Evolutionary conservation across 2,113 vertebrate genomes (phyloP), one percentile per base, ranked within the genome.

Genomic region (Platysteira castanea): DNA sequence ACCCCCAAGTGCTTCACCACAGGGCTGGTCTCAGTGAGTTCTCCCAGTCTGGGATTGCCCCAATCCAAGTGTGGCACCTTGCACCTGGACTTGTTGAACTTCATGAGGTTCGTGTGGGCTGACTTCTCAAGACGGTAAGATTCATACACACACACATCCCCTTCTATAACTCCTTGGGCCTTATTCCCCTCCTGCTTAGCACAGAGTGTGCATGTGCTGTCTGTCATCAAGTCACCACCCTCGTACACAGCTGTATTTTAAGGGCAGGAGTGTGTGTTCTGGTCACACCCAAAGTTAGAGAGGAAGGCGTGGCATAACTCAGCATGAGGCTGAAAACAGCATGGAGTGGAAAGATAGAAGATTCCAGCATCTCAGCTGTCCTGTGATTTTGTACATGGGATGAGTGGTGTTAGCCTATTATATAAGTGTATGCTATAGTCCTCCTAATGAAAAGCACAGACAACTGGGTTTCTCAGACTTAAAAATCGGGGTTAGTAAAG

Each of bases 251-350:
- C 0, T 63, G 26, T 20, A 46, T 21, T 37, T 70, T 31, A 26
- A 19, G 13, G 4, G 7, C 2, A 1, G 2, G 20, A 49, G 2
- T 2, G 1, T 5, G 2, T 37, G 6, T 57, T 49, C 39, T 63
- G 27, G 5, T 59, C 37, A 54, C 18, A 93, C 3, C 13, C 59
- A 37, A 59, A 39, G 14, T 50, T 23, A 37, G 23, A 68, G 12
- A 50, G 1, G 3, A 26, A 2, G 1, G 1, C 17, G 41, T 59
- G 13, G 47, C 12, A 17, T n/a, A 63, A 24, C 9, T 20, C 6
- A 11, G 11, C 19, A 49, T 46, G 10, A 83, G 11, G 37, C 49
- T 39, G 56, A 67, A 86, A 79, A 33, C 11, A 75, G 6, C 10
- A 33, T 4, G 2, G 9, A 74, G 13, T 18, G 67, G 4, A 74